Conservation (phyloP, 2,113 vertebrate species). For the Scatophagus argus region DNA sequence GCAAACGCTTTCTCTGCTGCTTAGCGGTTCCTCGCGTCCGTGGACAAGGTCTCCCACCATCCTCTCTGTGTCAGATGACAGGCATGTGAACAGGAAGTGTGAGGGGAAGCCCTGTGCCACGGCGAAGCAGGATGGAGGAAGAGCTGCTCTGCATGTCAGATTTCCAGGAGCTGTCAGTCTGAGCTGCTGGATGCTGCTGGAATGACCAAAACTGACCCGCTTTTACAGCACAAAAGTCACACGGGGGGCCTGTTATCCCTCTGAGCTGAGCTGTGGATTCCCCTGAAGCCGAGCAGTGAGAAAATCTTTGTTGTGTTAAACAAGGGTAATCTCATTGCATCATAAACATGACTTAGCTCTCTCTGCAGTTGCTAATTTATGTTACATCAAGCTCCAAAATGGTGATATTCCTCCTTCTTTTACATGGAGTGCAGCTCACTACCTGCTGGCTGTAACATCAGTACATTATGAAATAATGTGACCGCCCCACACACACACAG, state of each 20-base stretch:
- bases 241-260: not conserved
- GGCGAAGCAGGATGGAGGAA: constrained; percentile 12
- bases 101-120: constrained; percentile 54
- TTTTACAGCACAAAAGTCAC: not conserved
- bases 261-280: constrained; percentile 17
- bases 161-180: constrained; percentile 48
- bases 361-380: constrained; percentile 19
- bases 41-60: constrained; percentile 33
- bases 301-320: constrained; percentile 2
- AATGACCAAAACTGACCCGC: constrained; percentile 49
- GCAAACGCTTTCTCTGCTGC: constrained; percentile 12
- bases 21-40: constrained; percentile 37
- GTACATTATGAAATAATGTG: constrained; percentile 22
- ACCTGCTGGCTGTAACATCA: constrained; percentile 24
- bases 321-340: constrained; percentile 16
- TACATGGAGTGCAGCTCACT: not conserved
- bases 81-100: constrained; percentile 22
- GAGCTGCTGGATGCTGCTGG: constrained; percentile 5
- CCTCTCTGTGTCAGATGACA: constrained; percentile 40
- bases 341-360: constrained; percentile 2
- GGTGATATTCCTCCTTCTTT: constrained; percentile 15
- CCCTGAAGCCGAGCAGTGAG: constrained; percentile 15
- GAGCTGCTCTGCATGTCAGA: constrained; percentile 42
- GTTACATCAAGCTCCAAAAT: not conserved
- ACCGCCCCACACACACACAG: constrained; percentile 2